These are phyloP conservation scores for Microhierax caerulescens DNA, from an alignment of 2,797 vertebrate species.

Conservation along the genomic window DNA sequence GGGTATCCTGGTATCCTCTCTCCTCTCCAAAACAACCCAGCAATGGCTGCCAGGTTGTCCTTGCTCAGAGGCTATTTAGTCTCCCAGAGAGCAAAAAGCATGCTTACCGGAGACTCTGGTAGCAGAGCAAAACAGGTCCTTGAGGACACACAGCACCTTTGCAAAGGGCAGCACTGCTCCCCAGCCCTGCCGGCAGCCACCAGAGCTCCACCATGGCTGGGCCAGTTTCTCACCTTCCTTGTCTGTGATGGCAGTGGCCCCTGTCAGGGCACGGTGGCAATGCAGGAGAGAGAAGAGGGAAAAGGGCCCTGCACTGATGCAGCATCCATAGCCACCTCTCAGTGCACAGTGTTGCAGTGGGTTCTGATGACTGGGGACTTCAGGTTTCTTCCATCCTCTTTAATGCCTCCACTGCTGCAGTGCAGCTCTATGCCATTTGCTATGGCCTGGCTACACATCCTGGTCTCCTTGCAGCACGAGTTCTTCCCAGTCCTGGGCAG, in stretches of 20 bases:
- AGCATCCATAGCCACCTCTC: not conserved
- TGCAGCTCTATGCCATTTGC: not conserved
- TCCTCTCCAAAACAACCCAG: not conserved
- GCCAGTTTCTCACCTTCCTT: not conserved
- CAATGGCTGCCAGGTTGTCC: not conserved
- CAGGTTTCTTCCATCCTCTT: not conserved
- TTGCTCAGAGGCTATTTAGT: not conserved
- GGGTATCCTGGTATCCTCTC: not conserved
- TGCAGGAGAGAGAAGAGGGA: not conserved
- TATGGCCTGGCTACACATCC: not conserved
- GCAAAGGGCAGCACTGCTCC: not conserved
- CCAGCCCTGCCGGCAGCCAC: not conserved
- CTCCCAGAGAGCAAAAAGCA: not conserved
- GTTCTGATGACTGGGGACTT: not conserved
- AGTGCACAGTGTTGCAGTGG: not conserved
- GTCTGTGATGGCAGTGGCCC: not conserved
- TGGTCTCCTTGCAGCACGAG: not conserved
- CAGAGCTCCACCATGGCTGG: not conserved
- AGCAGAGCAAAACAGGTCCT: not conserved
- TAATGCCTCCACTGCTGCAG: not conserved
- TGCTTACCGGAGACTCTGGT: not conserved
- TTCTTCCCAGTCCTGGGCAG: not conserved
- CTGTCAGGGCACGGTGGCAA: not conserved
- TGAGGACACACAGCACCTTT: not conserved
- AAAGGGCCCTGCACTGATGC: not conserved